Percentiles rank a stretch among this genome's conserved stretches.
Evolutionary conservation across 2,888 invertebrate genomes (phyloP).

Genomic region (Hybos culiciformis): DNA sequence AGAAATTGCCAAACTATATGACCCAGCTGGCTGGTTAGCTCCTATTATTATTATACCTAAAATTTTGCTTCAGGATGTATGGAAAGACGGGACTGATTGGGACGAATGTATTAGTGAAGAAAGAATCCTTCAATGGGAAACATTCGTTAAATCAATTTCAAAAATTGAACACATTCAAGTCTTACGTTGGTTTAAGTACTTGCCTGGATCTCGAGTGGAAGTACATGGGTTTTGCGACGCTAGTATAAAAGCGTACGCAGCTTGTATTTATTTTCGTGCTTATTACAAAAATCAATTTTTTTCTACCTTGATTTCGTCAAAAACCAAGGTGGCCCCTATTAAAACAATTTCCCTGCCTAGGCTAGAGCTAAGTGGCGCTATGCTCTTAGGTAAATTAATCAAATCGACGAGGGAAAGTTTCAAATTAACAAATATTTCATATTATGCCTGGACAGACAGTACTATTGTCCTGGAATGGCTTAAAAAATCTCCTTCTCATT

Average conservation of each 20-base stretch:
- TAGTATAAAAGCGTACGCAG: background rate
- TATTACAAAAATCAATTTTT: no score
- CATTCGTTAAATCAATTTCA: background rate
- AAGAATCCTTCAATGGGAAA: background rate
- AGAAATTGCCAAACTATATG: background rate
- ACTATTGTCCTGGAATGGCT: conserved; percentile 16
- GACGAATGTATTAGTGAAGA: background rate
- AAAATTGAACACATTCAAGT: background rate
- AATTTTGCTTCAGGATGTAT: background rate
- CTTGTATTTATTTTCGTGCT: background rate
- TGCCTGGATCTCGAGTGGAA: background rate
- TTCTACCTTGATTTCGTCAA: background rate
- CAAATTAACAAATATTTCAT: background rate
- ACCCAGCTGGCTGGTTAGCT: background rate
- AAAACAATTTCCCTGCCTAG: background rate
- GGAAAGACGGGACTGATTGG: background rate
- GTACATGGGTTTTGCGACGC: background rate
- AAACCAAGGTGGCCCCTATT: background rate
- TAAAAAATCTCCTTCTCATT: conserved; percentile 11
- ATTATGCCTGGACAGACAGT: conserved; percentile 14
- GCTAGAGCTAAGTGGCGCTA: conserved; percentile 10
- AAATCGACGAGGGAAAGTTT: background rate
- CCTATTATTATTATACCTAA: background rate
- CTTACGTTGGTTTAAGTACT: background rate
- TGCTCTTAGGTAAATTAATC: conserved; percentile 5